A percentile compares a stretch with the other conserved stretches of the same genome.
Evolutionary conservation across 2,113 vertebrate species (phyloP).

Genomic region (Lampris incognitus): DNA sequence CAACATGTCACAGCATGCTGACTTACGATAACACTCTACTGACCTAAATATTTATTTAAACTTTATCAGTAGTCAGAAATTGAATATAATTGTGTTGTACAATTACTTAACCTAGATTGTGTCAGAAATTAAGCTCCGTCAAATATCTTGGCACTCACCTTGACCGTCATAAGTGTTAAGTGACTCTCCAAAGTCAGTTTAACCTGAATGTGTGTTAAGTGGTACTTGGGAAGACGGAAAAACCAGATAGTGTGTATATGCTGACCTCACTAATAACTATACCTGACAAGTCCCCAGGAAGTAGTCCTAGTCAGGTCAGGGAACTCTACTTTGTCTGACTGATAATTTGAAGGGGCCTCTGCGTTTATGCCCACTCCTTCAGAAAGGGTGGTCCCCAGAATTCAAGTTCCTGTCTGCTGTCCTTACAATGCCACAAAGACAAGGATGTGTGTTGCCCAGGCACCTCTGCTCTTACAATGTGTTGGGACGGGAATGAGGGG

Average conservation of each 20-base stretch:
- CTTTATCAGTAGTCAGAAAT: too few species aligned
- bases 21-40: too few species aligned
- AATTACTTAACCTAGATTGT: too few species aligned
- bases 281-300: constrained; percentile 10
- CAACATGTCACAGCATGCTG: too few species aligned
- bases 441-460: constrained; percentile 27
- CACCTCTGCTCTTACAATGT: constrained; percentile 65
- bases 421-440: not conserved
- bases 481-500: constrained; percentile 71
- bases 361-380: not conserved
- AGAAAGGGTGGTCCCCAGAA: constrained; percentile 31
- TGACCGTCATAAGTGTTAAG: not conserved
- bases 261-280: not conserved
- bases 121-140: too few species aligned
- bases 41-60: too few species aligned
- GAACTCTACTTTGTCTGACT: constrained; percentile 13
- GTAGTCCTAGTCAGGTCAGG: constrained; percentile 1
- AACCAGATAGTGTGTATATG: constrained; percentile 10
- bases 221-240: not conserved
- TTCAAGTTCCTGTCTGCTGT: not conserved
- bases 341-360: constrained; percentile 20
- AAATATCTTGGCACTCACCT: not conserved
- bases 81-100: too few species aligned
- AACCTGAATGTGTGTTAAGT: not conserved
- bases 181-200: not conserved